phyloP scores from a whole-genome alignment of 2,113 vertebrate species.

The Plotosus lineatus region DNA sequence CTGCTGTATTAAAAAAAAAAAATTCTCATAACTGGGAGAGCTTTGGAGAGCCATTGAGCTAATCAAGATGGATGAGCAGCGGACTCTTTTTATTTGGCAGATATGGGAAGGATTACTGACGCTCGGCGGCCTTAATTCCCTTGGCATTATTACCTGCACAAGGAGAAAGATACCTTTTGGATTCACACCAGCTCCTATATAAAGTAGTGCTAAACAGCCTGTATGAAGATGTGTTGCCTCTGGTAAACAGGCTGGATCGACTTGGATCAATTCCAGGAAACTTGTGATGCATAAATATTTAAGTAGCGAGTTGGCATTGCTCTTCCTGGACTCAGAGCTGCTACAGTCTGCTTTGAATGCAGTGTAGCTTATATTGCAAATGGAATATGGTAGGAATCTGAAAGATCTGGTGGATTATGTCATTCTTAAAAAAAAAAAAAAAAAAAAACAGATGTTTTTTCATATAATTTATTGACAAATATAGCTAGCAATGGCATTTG shows the following conservation, averaged over 20 bases:
- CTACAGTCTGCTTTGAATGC: not conserved
- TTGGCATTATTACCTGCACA: slow-evolving; percentile 21
- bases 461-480: not conserved
- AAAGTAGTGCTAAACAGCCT: not conserved
- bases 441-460: not conserved
- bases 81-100: slow-evolving; percentile 35
- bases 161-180: not conserved
- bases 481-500: not conserved
- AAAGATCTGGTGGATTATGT: not conserved
- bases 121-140: slow-evolving; percentile 23
- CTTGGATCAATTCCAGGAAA: not conserved
- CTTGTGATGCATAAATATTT: slow-evolving; percentile 25
- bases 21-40: not conserved
- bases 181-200: not conserved
- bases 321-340: not conserved
- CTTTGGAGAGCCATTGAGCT: slow-evolving; percentile 21
- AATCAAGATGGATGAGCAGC: slow-evolving; percentile 43
- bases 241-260: not conserved
- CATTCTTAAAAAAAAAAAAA: not conserved
- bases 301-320: not conserved
- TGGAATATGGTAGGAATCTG: not conserved
- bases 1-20: not conserved
- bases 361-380: not conserved
- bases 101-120: slow-evolving; percentile 27
- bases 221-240: not conserved